These are phyloP conservation scores for Coenobita brevimanus DNA, from an alignment of 1,140 invertebrate genomes.

Conservation along the genomic window DNA sequence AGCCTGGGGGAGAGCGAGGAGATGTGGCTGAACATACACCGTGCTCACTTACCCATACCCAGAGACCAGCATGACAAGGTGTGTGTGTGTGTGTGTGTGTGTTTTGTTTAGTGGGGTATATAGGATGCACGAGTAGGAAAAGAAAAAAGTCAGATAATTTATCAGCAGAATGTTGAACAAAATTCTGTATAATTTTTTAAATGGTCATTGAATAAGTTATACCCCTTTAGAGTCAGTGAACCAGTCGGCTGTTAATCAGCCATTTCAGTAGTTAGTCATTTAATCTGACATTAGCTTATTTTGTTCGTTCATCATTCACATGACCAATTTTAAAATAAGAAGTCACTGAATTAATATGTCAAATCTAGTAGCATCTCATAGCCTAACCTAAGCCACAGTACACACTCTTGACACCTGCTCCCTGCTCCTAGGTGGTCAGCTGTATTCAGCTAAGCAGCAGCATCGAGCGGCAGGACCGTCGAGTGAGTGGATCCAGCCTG, in stretches of 20 bases:
- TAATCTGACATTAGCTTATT: too few relatives aligned
- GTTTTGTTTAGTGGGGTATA: too few relatives aligned
- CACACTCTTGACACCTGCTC: background rate
- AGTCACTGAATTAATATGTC: background rate
- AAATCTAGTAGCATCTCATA: background rate
- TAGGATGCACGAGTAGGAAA: too few relatives aligned
- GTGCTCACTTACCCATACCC: conserved; percentile 41
- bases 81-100: too few relatives aligned
- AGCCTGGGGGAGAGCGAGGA: conserved; percentile 45
- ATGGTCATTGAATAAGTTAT: too few relatives aligned
- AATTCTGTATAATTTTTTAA: too few relatives aligned
- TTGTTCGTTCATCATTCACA: too few relatives aligned
- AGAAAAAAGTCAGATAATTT: too few relatives aligned
- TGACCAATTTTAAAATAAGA: background rate
- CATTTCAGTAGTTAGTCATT: too few relatives aligned
- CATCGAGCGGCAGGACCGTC: conserved; percentile 49
- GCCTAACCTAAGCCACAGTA: background rate
- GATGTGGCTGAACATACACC: conserved; percentile 57
- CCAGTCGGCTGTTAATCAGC: too few relatives aligned
- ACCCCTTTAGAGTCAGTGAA: too few relatives aligned
- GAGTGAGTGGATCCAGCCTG: conserved; percentile 58
- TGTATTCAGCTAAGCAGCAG: conserved; percentile 46
- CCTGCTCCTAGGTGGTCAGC: conserved; percentile 39
- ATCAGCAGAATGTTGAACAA: too few relatives aligned
- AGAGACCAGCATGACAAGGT: conserved; percentile 49